These are phyloP conservation scores for Stenoptilia bipunctidactyla DNA, from an alignment of 2,888 invertebrate genomes.

Conservation along the genomic window DNA sequence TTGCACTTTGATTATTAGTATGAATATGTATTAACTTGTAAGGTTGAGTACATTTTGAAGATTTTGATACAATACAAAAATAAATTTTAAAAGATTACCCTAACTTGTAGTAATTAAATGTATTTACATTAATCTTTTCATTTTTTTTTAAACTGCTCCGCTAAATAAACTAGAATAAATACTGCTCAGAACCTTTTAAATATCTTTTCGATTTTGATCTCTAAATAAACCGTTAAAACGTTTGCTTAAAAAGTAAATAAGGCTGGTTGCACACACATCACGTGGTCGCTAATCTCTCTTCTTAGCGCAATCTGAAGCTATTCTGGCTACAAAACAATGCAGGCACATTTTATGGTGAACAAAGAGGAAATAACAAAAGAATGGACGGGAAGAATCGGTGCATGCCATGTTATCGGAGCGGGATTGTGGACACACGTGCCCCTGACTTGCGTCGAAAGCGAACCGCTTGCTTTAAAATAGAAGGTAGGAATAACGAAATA, in stretches of 20 bases:
- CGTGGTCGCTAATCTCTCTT: conserved; percentile 62
- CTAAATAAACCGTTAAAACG: too few relatives aligned
- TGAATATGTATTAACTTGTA: too few relatives aligned
- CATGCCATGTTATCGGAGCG: conserved; percentile 45
- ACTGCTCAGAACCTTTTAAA: too few relatives aligned
- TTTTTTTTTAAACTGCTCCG: too few relatives aligned
- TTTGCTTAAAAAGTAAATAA: conserved; percentile 26
- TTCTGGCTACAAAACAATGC: conserved; percentile 60
- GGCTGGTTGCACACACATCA: conserved; percentile 49
- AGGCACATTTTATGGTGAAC: conserved; percentile 52
- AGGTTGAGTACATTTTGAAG: too few relatives aligned
- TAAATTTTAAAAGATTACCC: too few relatives aligned
- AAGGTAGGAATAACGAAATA: conserved; percentile 31
- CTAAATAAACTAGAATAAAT: too few relatives aligned
- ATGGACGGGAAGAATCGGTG: conserved; percentile 51
- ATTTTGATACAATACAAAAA: too few relatives aligned
- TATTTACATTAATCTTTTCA: too few relatives aligned
- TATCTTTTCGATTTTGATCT: too few relatives aligned
- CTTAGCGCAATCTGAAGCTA: conserved; percentile 58
- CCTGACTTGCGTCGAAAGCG: conserved; percentile 39
- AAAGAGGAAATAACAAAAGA: conserved; percentile 63
- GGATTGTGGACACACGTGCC: conserved; percentile 37
- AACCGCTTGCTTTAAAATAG: conserved; percentile 5
- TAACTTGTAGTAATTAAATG: too few relatives aligned
- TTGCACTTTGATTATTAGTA: too few relatives aligned